Evolutionary conservation across 2,113 vertebrate genomes (phyloP), one percentile per base, ranked within the genome.

Genomic region (Xenopus laevis): DNA sequence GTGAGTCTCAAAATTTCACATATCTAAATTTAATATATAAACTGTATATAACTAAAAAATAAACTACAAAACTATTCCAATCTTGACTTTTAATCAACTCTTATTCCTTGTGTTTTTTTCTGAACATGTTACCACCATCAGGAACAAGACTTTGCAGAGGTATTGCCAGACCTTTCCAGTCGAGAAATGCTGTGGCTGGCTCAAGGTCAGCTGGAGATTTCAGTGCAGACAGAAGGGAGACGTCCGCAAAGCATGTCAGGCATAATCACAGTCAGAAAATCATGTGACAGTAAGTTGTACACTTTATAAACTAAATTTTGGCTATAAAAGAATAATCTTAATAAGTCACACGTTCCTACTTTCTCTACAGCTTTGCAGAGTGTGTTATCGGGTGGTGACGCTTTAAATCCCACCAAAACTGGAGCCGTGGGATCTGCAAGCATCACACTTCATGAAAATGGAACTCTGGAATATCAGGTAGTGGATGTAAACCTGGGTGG

Each of bases 391-490:
- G 95, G 96, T 58, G 93, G 93, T 0, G 92, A 98, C 0, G 92
- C 96, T 52, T 72, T 99, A 85, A 83, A 78, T 17, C 94, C 95
- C 0, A 93, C 92, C 63, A 94, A 95, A 84, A 98, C 94, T 0
- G 96, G 97, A 7, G 95, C 94, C 0, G 94, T 95, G 0, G 97
- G 95, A 10, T 98, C 96, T 0, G 96, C 93, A 23, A 83, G 94
- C 71, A 90, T 99, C 77, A 79, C 61, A 0, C 88, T 99, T 44
- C 92, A 96, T 0, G 90, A 93, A 74, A 99, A 98, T 1, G 97
- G 97, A 74, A 97, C 95, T 0, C 83, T 98, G 76, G 90, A 95
- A 71, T 98, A 95, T 81, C 93, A 95, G 92, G 97, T 98, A 86
- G 78, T 78, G 50, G 11, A 50, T 13, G 10, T 27, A 13, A 50